Conservation (phyloP, 2,113 vertebrate genomes). For the Atrichornis clamosus region DNA sequence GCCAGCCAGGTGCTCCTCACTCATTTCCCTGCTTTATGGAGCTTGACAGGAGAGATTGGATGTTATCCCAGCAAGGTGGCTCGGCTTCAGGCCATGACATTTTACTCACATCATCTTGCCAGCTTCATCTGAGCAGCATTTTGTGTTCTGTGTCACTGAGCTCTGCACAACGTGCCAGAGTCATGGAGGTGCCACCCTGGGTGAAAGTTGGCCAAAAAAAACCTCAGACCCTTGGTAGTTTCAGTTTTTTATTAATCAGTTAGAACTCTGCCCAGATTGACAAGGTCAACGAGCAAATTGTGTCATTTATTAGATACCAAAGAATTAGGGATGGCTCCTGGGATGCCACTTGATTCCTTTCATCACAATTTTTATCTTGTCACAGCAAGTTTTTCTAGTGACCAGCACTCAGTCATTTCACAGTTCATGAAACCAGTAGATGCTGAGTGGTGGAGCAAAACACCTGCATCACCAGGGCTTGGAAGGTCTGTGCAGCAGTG, state of each 20-base stretch:
- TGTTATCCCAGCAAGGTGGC: background rate
- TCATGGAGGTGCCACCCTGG: background rate
- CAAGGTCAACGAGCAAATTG: background rate
- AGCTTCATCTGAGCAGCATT: background rate
- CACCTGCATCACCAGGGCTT: background rate
- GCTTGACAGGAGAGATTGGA: background rate
- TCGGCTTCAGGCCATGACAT: background rate
- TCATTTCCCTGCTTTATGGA: background rate
- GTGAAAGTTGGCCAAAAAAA: background rate
- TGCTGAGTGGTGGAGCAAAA: background rate
- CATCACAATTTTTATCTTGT: background rate
- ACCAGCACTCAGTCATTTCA: rapidly evolving
- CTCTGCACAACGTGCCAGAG: background rate
- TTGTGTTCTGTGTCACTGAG: background rate
- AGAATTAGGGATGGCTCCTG: background rate
- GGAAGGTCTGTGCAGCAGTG: background rate
- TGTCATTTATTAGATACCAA: background rate
- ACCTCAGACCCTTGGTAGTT: background rate
- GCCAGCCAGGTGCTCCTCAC: background rate
- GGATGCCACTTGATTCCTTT: background rate
- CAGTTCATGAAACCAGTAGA: background rate
- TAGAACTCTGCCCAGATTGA: background rate
- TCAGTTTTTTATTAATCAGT: background rate
- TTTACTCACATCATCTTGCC: background rate
- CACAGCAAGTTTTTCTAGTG: background rate